Evolutionary conservation across 2,888 invertebrate genomes (phyloP).

Genomic region (Choristoneura rosaceana): DNA sequence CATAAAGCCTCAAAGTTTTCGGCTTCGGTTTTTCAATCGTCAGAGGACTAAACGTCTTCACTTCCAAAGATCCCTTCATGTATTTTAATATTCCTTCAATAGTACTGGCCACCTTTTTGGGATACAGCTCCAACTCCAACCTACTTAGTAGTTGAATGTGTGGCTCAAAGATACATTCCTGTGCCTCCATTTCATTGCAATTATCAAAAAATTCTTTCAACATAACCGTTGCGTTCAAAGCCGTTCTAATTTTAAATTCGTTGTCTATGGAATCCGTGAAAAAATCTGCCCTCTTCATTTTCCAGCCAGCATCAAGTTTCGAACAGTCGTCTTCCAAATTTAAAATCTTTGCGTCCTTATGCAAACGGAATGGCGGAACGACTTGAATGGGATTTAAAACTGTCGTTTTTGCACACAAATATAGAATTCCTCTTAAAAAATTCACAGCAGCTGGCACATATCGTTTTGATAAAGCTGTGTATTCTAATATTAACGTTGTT

Average conservation of each 20-base stretch:
- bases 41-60: constrained; percentile 85
- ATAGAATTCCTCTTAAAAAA: constrained; percentile 91
- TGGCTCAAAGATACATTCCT: constrained; percentile 81
- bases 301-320: constrained; percentile 62
- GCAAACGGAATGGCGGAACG: constrained; percentile 88
- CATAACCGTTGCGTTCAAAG: constrained; percentile 84
- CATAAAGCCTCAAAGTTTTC: constrained; percentile 92
- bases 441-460: constrained; percentile 92
- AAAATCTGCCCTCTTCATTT: constrained; percentile 86
- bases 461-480: constrained; percentile 91
- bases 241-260: constrained; percentile 87
- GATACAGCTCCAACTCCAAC: constrained; percentile 87
- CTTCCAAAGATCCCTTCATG: constrained; percentile 79
- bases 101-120: constrained; percentile 79
- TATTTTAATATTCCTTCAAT: constrained; percentile 74
- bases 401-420: constrained; percentile 88
- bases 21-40: constrained; percentile 89
- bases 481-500: constrained; percentile 91
- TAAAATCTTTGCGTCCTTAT: constrained; percentile 83
- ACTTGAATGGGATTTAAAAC: constrained; percentile 86
- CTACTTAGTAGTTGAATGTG: constrained; percentile 84
- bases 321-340: constrained; percentile 83
- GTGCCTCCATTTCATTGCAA: constrained; percentile 74
- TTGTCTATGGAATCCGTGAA: constrained; percentile 79
- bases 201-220: constrained; percentile 85